Percentiles rank a stretch among this genome's conserved stretches.
Evolutionary conservation across 2,113 vertebrate species (phyloP).

Genomic region (Syrrhaptes paradoxus): DNA sequence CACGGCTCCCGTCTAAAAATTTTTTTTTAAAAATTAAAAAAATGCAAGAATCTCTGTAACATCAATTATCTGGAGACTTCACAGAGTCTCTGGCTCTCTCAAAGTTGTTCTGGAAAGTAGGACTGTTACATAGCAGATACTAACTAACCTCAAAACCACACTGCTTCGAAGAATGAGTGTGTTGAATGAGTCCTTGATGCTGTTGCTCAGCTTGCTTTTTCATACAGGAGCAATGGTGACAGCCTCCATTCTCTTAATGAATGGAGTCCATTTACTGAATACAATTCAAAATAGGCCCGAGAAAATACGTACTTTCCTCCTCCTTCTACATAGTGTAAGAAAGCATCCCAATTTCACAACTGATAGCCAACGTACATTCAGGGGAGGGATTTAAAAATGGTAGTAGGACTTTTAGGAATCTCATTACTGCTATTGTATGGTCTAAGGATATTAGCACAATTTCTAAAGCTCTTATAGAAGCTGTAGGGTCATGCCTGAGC

Average conservation of each 20-base stretch:
- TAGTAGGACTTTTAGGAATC: neutral
- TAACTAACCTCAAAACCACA: neutral
- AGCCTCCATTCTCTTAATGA: neutral
- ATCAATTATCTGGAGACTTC: neutral
- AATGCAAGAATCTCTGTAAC: neutral
- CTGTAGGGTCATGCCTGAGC: neutral
- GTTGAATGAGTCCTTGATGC: neutral
- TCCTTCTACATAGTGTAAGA: neutral
- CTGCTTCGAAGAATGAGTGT: neutral
- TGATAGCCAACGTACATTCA: neutral
- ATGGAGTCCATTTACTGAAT: neutral
- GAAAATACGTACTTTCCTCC: neutral
- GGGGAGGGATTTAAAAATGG: neutral
- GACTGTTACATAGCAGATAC: neutral
- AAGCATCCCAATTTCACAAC: neutral
- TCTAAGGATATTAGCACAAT: neutral
- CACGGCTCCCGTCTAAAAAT: slow-evolving; percentile 72
- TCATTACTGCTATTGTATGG: neutral
- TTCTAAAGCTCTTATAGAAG: neutral
- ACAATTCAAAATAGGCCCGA: neutral
- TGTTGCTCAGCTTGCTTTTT: neutral
- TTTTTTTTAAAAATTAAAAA: neutral
- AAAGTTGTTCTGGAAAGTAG: neutral
- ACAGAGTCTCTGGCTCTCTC: neutral
- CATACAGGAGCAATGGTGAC: neutral